These are phyloP conservation scores for Enteromius anoplus DNA, from an alignment of 2,797 vertebrate species.

Conservation along the genomic window DNA sequence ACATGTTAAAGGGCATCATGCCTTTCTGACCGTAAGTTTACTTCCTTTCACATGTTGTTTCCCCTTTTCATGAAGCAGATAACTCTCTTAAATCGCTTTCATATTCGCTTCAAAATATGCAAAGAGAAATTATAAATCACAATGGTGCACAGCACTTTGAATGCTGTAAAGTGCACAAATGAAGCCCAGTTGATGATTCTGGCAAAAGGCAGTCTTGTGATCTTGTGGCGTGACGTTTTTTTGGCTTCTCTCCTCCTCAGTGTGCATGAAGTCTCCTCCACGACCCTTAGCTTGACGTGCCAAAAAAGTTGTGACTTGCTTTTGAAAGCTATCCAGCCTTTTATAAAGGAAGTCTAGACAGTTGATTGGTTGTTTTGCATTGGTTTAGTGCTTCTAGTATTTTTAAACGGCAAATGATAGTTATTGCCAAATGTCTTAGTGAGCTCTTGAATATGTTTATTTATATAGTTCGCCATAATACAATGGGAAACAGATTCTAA, in stretches of 20 bases:
- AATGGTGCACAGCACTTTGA: neutral
- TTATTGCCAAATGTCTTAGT: constrained; percentile 48
- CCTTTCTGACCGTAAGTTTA: constrained; percentile 7
- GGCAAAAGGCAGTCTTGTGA: constrained; percentile 35
- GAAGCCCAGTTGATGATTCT: constrained; percentile 35
- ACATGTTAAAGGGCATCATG: constrained; percentile 23
- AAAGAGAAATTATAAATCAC: neutral
- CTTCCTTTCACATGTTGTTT: constrained; percentile 11
- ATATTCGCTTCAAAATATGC: neutral
- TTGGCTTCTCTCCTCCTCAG: constrained; percentile 57
- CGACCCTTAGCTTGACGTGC: constrained; percentile 59
- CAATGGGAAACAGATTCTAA: neutral
- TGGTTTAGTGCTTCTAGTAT: constrained; percentile 57
- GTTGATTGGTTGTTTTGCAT: constrained; percentile 63
- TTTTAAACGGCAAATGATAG: constrained; percentile 51
- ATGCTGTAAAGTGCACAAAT: constrained; percentile 7
- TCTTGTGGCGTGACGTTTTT: constrained; percentile 45
- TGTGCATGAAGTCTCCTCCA: constrained; percentile 58
- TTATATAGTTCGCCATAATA: neutral
- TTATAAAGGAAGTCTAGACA: constrained; percentile 68
- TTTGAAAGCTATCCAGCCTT: constrained; percentile 65
- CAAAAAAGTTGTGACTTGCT: constrained; percentile 66
- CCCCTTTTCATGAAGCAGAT: neutral
- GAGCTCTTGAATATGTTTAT: constrained; percentile 39
- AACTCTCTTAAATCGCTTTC: neutral